Evolutionary conservation across 37 sponge, comb jelly and placozoan genomes (phyloP).

Genomic region (Cladorhizidae sp.): DNA sequence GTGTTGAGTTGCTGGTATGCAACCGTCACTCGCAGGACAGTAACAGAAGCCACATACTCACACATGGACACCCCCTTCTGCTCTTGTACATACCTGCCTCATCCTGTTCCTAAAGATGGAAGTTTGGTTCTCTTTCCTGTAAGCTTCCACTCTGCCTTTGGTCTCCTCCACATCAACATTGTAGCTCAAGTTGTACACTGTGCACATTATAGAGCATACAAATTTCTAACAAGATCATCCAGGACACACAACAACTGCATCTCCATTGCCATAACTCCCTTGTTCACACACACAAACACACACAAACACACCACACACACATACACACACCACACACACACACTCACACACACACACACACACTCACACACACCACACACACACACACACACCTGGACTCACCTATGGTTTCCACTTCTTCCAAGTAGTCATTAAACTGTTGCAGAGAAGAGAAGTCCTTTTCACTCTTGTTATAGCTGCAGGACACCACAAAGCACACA

Average conservation of each 20-base stretch:
- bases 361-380: neutral
- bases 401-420: constrained; percentile 92
- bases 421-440: constrained; percentile 96
- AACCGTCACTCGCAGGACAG: too few species aligned
- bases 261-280: neutral
- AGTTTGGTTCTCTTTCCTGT: constrained; percentile 86
- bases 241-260: neutral
- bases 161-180: constrained; percentile 85
- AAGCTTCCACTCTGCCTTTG: constrained; percentile 58
- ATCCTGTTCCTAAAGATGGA: constrained; percentile 82
- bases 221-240: neutral
- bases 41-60: too few species aligned
- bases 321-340: too few species aligned
- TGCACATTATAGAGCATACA: neutral
- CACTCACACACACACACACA: too few species aligned
- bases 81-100: constrained; percentile 70
- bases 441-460: constrained; percentile 74
- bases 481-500: too few species aligned
- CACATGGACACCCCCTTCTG: too few species aligned
- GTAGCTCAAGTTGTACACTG: constrained; percentile 84
- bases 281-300: too few species aligned
- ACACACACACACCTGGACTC: neutral
- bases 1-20: too few species aligned
- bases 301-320: too few species aligned
- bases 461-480: constrained; percentile 88